Evolutionary conservation across 2,797 vertebrate species (phyloP).

Genomic region (Geotrypetes seraphini): DNA sequence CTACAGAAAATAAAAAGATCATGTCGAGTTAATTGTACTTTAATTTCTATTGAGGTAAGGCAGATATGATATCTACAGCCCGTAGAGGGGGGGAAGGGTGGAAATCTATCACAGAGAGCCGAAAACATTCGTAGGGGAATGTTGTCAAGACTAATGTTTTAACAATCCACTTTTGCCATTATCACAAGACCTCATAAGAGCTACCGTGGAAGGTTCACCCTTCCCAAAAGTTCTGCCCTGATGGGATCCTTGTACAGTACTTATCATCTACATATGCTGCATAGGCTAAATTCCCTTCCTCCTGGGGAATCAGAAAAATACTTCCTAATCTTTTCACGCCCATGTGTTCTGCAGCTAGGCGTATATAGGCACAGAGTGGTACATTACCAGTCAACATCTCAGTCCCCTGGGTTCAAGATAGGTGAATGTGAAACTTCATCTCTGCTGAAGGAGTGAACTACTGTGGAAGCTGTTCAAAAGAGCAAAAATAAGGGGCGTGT

Average conservation of each 20-base stretch:
- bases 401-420: not conserved
- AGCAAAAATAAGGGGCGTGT: too few species aligned
- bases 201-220: not conserved
- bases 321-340: not conserved
- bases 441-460: too few species aligned
- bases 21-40: too few species aligned
- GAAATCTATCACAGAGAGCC: too few species aligned
- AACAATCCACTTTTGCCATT: not conserved
- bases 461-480: too few species aligned
- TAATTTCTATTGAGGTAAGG: too few species aligned
- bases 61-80: too few species aligned
- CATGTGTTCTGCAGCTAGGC: conserved; percentile 3
- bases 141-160: too few species aligned
- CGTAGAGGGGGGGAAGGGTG: too few species aligned
- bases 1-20: too few species aligned
- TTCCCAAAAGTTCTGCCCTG: not conserved
- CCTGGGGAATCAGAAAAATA: not conserved
- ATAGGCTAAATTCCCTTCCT: not conserved
- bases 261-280: not conserved
- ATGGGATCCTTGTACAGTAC: not conserved
- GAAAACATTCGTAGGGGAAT: too few species aligned
- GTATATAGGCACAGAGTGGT: not conserved
- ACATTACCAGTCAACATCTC: not conserved
- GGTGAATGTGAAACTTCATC: conserved; percentile 1
- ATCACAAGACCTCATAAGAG: not conserved